Conservation (phyloP, 37 sponge, comb jelly and placozoan species). For the Theonella swinhoei region DNA sequence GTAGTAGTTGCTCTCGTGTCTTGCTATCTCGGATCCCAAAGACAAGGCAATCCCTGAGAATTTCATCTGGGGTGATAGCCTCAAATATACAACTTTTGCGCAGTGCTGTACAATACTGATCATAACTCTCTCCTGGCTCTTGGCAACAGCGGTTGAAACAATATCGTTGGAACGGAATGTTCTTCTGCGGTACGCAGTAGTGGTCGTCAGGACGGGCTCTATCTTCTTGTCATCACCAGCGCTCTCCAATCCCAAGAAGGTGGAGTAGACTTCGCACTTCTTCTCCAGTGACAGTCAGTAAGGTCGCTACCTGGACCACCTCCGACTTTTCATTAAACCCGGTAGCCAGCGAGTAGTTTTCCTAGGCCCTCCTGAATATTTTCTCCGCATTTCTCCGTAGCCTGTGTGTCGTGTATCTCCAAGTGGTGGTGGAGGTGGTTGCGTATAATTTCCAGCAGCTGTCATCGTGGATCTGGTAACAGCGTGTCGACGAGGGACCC, state of each 20-base stretch:
- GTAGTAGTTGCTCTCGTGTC: conserved; percentile 31
- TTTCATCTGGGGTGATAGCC: conserved; percentile 28
- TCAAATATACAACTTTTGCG: conserved; percentile 28
- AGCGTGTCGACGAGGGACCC: too few species aligned
- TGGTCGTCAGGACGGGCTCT: conserved; percentile 9
- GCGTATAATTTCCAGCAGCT: not conserved
- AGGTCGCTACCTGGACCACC: conserved; percentile 18
- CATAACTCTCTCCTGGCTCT: conserved; percentile 37
- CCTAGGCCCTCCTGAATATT: conserved; percentile 14
- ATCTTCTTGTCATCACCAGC: conserved; percentile 37
- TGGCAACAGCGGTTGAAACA: conserved; percentile 37
- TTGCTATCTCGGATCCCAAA: conserved; percentile 34
- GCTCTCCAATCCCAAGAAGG: conserved; percentile 23
- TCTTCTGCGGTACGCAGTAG: conserved; percentile 29
- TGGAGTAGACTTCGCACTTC: conserved; percentile 39
- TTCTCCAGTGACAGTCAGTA: conserved; percentile 33
- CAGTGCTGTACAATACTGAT: conserved; percentile 46
- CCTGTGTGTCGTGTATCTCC: conserved; percentile 13
- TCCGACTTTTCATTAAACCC: not conserved
- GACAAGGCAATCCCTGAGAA: conserved; percentile 32
- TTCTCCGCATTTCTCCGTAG: conserved; percentile 17
- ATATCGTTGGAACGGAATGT: conserved; percentile 44
- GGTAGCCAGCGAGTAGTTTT: conserved; percentile 9
- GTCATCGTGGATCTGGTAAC: not conserved
- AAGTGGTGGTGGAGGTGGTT: conserved; percentile 7